A percentile compares a stretch with the other conserved stretches of the same genome.
These are phyloP conservation scores for Xyrauchen texanus DNA, from an alignment of 2,113 vertebrate species.

Conservation along the genomic window DNA sequence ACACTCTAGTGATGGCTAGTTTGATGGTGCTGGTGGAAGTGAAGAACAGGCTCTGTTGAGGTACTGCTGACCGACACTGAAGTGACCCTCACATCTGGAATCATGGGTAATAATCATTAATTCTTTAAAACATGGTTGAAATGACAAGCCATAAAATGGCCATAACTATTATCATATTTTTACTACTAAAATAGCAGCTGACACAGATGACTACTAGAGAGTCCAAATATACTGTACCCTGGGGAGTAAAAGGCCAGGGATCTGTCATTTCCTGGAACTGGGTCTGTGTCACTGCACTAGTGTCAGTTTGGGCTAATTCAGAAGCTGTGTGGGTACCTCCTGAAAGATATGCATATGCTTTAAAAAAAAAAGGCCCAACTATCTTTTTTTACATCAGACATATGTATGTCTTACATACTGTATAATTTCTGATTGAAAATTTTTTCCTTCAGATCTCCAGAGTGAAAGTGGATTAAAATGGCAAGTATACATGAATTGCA, in stretches of 20 bases:
- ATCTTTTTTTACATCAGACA: not conserved
- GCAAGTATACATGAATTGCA: constrained; percentile 43
- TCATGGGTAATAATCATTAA: not conserved
- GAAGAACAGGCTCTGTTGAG: constrained; percentile 86
- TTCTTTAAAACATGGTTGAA: not conserved
- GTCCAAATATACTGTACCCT: no score
- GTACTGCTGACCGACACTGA: not conserved
- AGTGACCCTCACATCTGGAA: not conserved
- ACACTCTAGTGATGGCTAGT: constrained; percentile 94
- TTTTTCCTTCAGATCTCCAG: not conserved
- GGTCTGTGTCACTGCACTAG: not conserved
- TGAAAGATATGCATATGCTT: constrained; percentile 52
- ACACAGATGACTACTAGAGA: not conserved
- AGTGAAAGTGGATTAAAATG: not conserved
- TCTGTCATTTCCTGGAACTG: not conserved
- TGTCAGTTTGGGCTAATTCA: constrained; percentile 59
- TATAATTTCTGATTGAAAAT: not conserved
- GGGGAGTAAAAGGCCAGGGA: not conserved
- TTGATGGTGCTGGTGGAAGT: constrained; percentile 96
- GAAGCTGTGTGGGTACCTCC: constrained; percentile 64
- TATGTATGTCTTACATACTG: not conserved
- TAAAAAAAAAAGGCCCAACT: not conserved
- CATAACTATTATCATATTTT: no score
- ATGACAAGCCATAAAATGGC: no score
- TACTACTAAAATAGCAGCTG: no score